These are phyloP conservation scores for Labrus mixtus DNA, from an alignment of 2,113 vertebrate genomes.

Conservation along the genomic window DNA sequence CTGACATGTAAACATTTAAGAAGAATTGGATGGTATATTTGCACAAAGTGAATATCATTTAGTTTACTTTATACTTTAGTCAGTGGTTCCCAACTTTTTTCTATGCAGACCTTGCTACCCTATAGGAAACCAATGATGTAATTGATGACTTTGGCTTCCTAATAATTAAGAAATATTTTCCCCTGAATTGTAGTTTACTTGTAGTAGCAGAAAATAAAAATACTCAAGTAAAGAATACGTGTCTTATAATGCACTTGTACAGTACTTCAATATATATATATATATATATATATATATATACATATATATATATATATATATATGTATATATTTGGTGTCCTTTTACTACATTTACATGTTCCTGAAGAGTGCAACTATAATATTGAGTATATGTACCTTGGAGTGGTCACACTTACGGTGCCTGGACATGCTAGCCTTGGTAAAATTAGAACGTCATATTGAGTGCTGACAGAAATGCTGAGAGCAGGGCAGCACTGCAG, in stretches of 20 bases:
- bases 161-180: background rate
- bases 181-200: background rate
- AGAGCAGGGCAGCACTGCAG: constrained; percentile 74
- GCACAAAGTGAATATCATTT: too few relatives aligned
- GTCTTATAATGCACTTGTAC: too few relatives aligned
- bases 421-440: constrained; percentile 38
- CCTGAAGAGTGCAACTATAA: background rate
- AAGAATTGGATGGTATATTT: background rate
- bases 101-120: too few relatives aligned
- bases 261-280: too few relatives aligned
- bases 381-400: background rate
- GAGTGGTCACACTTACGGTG: background rate
- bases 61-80: too few relatives aligned
- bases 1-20: background rate
- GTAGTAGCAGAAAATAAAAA: too few relatives aligned
- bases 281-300: too few relatives aligned
- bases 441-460: constrained; percentile 86
- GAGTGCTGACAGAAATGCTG: constrained; percentile 85
- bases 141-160: too few relatives aligned
- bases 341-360: background rate
- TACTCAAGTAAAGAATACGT: too few relatives aligned
- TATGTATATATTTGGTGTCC: background rate
- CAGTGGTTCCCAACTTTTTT: too few relatives aligned
- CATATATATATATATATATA: too few relatives aligned
- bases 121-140: too few relatives aligned